Conservation (phyloP, 2,888 invertebrate species). For the Orchesellides sinensis region DNA sequence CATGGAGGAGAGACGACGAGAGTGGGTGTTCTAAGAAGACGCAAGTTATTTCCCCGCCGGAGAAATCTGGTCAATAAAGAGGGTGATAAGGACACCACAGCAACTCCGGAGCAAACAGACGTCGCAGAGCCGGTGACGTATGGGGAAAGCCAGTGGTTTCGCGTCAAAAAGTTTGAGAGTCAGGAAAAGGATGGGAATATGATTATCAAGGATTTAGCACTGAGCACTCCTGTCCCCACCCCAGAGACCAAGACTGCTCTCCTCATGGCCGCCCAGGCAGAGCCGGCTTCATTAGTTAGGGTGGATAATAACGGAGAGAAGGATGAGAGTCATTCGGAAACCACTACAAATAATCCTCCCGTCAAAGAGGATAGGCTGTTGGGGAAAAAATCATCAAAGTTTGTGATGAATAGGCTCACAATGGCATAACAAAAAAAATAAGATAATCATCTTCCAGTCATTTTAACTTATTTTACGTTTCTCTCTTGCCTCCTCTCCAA, state of each 20-base stretch:
- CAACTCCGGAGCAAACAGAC: conserved; percentile 37
- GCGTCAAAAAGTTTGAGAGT: conserved; percentile 53
- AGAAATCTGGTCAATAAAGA: conserved; percentile 26
- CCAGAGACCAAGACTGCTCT: conserved; percentile 46
- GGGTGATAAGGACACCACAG: conserved; percentile 7
- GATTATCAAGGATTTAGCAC: too few species aligned
- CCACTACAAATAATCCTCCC: conserved; percentile 13
- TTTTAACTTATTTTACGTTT: too few species aligned
- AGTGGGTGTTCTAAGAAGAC: conserved; percentile 53
- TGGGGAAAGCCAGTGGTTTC: conserved; percentile 74
- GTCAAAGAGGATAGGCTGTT: conserved; percentile 8
- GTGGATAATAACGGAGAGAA: too few species aligned
- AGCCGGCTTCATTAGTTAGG: not conserved
- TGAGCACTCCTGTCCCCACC: conserved; percentile 45
- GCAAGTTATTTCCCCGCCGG: conserved; percentile 60
- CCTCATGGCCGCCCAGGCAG: not conserved
- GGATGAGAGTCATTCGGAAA: conserved; percentile 15
- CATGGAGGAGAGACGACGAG: conserved; percentile 37
- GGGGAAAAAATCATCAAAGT: conserved; percentile 57
- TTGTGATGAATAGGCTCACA: conserved; percentile 56
- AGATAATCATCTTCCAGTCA: too few species aligned
- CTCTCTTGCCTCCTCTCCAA: too few species aligned
- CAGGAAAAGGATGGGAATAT: conserved; percentile 23
- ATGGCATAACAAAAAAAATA: conserved; percentile 8
- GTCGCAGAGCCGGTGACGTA: conserved; percentile 72